A percentile compares a stretch with the other conserved stretches of the same genome.
Conservation (phyloP, 2,888 invertebrate species). For the Schizotus pectinicornis region DNA sequence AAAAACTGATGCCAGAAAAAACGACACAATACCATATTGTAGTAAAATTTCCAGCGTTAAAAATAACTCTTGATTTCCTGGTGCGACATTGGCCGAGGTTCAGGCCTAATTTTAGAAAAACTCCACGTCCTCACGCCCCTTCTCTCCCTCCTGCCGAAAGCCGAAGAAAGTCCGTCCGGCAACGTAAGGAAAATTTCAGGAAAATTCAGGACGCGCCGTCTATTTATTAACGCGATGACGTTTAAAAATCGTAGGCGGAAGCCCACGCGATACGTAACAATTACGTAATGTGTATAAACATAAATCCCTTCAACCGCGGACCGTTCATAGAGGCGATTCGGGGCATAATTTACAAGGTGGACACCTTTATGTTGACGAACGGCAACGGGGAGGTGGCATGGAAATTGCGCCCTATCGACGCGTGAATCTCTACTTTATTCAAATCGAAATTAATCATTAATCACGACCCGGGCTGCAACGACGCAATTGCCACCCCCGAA, state of each 20-base stretch:
- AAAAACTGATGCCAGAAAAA: constrained; percentile 1
- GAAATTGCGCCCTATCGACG: too few relatives aligned
- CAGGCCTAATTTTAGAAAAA: neutral
- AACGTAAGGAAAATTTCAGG: constrained; percentile 8
- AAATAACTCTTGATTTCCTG: constrained; percentile 13
- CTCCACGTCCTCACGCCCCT: neutral
- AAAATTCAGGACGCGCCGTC: neutral
- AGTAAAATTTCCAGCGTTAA: neutral
- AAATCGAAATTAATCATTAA: too few relatives aligned
- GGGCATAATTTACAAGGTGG: constrained; percentile 3
- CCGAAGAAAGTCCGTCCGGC: neutral
- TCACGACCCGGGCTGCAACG: too few relatives aligned
- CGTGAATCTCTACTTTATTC: too few relatives aligned
- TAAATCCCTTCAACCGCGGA: constrained; percentile 13
- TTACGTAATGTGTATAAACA: constrained; percentile 16
- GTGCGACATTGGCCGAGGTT: constrained; percentile 16
- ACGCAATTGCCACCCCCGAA: too few relatives aligned
- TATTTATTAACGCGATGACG: constrained; percentile 11
- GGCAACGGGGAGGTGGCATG: too few relatives aligned
- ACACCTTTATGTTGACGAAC: neutral
- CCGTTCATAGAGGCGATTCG: constrained; percentile 12
- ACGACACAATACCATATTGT: neutral
- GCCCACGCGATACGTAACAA: constrained; percentile 16
- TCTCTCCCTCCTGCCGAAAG: constrained; percentile 6
- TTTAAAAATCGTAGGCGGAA: constrained; percentile 7